Conservation (phyloP, 2,888 invertebrate species). For the Hemithea aestivaria region DNA sequence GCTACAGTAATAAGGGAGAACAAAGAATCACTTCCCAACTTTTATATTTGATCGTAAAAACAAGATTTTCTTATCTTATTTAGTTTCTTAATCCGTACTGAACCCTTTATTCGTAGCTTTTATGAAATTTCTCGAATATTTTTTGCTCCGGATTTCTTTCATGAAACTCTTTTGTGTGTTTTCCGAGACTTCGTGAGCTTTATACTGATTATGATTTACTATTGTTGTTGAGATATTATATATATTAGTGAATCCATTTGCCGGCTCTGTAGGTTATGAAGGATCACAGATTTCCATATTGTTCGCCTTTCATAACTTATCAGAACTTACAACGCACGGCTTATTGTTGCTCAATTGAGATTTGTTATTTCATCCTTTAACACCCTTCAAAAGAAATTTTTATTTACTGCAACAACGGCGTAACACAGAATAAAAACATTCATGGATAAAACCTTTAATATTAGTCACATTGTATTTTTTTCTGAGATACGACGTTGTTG, state of each 20-base stretch:
- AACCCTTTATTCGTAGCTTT: slow-evolving; percentile 22
- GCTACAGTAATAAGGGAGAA: slow-evolving; percentile 6
- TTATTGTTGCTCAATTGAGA: not conserved
- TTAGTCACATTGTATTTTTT: not conserved
- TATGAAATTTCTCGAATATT: slow-evolving; percentile 26
- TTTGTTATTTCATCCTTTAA: not conserved
- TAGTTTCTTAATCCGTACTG: slow-evolving; percentile 24
- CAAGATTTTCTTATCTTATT: slow-evolving; percentile 22
- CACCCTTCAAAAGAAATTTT: not conserved
- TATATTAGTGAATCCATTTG: slow-evolving; percentile 40
- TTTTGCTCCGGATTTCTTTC: slow-evolving; percentile 36
- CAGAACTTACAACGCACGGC: no score
- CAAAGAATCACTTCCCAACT: slow-evolving; percentile 20
- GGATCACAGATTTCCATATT: slow-evolving; percentile 12
- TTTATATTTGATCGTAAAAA: slow-evolving; percentile 21
- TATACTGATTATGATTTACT: slow-evolving; percentile 49
- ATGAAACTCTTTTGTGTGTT: slow-evolving; percentile 33
- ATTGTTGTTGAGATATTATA: slow-evolving; percentile 36
- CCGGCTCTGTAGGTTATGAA: slow-evolving; percentile 14
- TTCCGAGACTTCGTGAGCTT: slow-evolving; percentile 35
- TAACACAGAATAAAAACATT: no score
- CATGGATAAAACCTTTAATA: no score
- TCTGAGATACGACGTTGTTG: not conserved
- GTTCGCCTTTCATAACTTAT: slow-evolving; percentile 12
- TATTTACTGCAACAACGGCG: no score